Percentiles rank a stretch among this genome's conserved stretches.
Evolutionary conservation across 37 sponge, comb jelly and placozoan genomes (phyloP).

Genomic region (Diacarnus erythraeanus): DNA sequence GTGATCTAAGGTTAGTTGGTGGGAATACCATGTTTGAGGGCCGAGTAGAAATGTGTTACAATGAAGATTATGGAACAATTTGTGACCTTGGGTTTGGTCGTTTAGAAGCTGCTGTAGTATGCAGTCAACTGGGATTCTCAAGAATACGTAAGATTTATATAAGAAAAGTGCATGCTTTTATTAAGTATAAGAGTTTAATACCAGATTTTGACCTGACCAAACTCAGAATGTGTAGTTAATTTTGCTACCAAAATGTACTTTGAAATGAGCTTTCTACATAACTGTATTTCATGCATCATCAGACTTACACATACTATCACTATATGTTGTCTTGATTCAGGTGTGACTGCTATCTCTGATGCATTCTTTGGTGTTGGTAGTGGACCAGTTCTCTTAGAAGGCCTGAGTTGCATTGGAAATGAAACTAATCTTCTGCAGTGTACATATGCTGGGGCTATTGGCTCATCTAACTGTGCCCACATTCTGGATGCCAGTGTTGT

Average conservation of each 20-base stretch:
- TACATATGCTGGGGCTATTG: not conserved
- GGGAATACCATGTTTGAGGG: slow-evolving; percentile 1
- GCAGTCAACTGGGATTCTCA: slow-evolving; percentile 21
- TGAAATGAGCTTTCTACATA: too few relatives aligned
- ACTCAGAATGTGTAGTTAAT: too few relatives aligned
- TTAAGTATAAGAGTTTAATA: too few relatives aligned
- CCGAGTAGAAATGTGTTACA: slow-evolving; percentile 24
- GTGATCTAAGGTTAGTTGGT: slow-evolving; percentile 32
- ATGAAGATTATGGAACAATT: slow-evolving; percentile 24
- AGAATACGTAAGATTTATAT: too few relatives aligned
- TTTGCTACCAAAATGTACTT: too few relatives aligned
- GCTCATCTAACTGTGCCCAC: not conserved
- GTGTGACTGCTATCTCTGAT: slow-evolving; percentile 2
- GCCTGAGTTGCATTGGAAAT: slow-evolving; percentile 21
- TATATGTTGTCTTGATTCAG: too few relatives aligned
- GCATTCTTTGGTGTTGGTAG: slow-evolving; percentile 33
- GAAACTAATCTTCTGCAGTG: slow-evolving; percentile 13
- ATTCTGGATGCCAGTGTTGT: slow-evolving; percentile 24
- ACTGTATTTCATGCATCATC: too few relatives aligned
- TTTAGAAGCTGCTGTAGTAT: slow-evolving; percentile 2
- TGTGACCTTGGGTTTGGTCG: slow-evolving; percentile 4
- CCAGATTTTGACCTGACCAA: too few relatives aligned
- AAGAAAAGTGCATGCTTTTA: too few relatives aligned
- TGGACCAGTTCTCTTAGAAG: slow-evolving; percentile 15
- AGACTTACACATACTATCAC: too few relatives aligned